These are phyloP conservation scores for Leptocoma aspasia DNA, from an alignment of 2,113 vertebrate species.

Conservation along the genomic window DNA sequence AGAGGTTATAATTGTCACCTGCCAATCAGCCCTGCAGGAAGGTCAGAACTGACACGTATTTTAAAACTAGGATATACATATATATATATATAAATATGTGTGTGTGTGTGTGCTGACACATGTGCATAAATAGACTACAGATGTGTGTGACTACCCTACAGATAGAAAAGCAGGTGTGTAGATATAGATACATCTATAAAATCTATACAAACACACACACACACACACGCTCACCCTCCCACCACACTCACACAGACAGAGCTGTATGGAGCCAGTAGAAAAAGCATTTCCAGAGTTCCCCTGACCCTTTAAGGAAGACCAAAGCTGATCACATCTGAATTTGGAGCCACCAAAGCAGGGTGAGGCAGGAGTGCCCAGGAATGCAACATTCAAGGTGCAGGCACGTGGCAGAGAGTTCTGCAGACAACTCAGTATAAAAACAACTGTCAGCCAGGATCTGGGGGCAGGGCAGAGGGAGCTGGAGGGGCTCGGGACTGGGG, in stretches of 20 bases:
- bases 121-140: conserved; percentile 16
- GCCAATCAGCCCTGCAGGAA: conserved; percentile 2
- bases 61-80: conserved; percentile 21
- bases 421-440: background rate
- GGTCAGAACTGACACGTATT: background rate
- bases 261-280: conserved; percentile 18
- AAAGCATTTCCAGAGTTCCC: conserved; percentile 34
- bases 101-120: conserved; percentile 20
- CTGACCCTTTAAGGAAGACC: conserved; percentile 66
- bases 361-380: conserved; percentile 43
- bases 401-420: conserved; percentile 32
- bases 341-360: conserved; percentile 39
- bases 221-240: background rate
- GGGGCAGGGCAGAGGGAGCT: background rate
- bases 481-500: background rate
- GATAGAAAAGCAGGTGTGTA: conserved; percentile 30
- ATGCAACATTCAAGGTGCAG: conserved; percentile 32
- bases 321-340: conserved; percentile 47
- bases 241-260: conserved; percentile 15
- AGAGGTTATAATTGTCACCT: background rate
- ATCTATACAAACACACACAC: conserved; percentile 28
- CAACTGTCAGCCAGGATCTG: background rate
- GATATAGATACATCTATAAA: background rate
- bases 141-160: conserved; percentile 6
- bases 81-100: background rate